Evolutionary conservation across 2,888 invertebrate genomes (phyloP).

Genomic region (Bembecia ichneumoniformis): DNA sequence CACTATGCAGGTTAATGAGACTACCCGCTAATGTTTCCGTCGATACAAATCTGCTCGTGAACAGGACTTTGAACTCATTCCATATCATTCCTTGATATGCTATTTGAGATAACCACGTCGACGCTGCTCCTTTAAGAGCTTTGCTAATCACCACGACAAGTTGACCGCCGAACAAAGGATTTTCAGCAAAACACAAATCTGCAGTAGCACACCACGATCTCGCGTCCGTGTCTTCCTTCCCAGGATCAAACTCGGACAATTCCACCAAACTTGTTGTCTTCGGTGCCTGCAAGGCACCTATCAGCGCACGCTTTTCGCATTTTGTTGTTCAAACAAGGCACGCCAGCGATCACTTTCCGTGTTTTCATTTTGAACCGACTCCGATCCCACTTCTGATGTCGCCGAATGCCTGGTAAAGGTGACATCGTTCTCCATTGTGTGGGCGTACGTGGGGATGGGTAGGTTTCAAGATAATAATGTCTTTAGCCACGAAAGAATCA

Average conservation of each 20-base stretch:
- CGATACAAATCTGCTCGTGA: too few relatives aligned
- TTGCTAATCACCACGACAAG: background rate
- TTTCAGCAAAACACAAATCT: background rate
- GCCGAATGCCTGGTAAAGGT: too few relatives aligned
- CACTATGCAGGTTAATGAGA: background rate
- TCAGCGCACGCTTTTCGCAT: background rate
- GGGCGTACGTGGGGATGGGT: too few relatives aligned
- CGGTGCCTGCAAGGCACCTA: background rate
- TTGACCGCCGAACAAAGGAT: background rate
- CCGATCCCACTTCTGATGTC: background rate
- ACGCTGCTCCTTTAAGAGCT: background rate
- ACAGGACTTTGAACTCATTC: too few relatives aligned
- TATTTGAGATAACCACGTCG: background rate
- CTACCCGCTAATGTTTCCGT: too few relatives aligned
- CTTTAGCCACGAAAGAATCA: too few relatives aligned
- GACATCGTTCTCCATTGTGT: too few relatives aligned
- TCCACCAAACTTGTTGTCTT: background rate
- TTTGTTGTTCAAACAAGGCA: background rate
- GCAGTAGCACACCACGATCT: background rate
- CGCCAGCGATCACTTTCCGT: background rate
- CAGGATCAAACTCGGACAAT: background rate
- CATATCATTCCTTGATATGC: background rate
- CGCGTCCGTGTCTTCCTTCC: background rate
- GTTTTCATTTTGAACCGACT: background rate
- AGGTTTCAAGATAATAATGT: too few relatives aligned